These are phyloP conservation scores for Porites divaricata DNA, from an alignment of 92 coral and sea anemone genomes.

Conservation along the genomic window DNA sequence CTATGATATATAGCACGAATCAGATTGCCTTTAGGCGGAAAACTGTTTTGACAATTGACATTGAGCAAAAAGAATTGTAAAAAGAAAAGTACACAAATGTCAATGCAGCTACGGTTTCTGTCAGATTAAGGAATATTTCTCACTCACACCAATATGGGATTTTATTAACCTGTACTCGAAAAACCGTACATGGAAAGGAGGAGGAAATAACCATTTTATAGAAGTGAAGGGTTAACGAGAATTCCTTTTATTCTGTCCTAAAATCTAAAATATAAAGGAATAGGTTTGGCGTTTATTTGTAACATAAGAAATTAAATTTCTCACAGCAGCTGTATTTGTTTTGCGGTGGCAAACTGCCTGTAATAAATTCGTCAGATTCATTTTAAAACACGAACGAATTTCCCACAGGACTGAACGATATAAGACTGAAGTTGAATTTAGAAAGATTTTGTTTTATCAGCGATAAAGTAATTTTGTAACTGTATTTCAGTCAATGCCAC, in stretches of 20 bases:
- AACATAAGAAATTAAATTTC: not conserved
- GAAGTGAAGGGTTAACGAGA: not conserved
- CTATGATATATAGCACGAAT: not conserved
- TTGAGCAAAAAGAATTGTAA: not conserved
- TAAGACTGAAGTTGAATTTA: too few species aligned
- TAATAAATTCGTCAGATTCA: not conserved
- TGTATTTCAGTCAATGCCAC: too few species aligned
- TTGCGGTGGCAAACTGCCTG: not conserved
- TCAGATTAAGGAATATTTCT: not conserved
- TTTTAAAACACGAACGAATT: not conserved
- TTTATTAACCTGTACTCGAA: not conserved
- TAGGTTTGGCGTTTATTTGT: conserved; percentile 3
- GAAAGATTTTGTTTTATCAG: too few species aligned
- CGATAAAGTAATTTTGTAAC: not conserved
- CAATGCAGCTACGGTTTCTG: not conserved
- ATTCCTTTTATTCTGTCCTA: not conserved
- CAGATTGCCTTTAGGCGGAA: not conserved
- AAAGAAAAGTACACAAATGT: not conserved
- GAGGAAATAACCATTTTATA: not conserved
- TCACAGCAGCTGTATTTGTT: conserved; percentile 29
- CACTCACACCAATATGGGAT: not conserved
- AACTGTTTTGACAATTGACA: not conserved
- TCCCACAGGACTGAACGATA: not conserved
- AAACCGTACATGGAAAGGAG: not conserved
- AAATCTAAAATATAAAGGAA: not conserved